Evolutionary conservation across 2,797 vertebrate species (phyloP), one percentile per base, ranked within the genome.

Genomic region (Tachyglossus aculeatus): DNA sequence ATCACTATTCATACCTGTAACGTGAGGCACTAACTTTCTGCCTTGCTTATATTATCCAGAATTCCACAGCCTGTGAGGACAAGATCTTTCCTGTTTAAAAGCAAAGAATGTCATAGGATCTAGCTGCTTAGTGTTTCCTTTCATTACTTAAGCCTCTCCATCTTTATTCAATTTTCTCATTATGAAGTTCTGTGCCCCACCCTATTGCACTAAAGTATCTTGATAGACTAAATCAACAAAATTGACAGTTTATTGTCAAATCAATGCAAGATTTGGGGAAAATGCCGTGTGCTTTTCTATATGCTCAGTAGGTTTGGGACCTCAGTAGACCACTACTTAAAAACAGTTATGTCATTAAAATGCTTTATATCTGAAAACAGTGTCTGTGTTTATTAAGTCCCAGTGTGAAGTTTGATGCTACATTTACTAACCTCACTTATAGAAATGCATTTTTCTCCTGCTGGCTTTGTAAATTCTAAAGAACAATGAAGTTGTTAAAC

Each of bases 391-490:
- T 16, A 63, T 10, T 4, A 70, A n/a, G 1, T 67, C 78, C 45
- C 18, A 16, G 73, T 69, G 33, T 76, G 56, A 34, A 47, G 37
- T 57, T 85, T 43, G 44, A 62, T 64, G 53, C 40, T 63, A 51
- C 71, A 80, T 44, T 53, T 83, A 76, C 80, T 87, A 80, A 83
- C 56, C 80, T 85, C 80, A 81, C 63, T 76, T 76, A 71, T 63
- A 76, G 71, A 79, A 74, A 69, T 27, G 33, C 78, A 58, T 34
- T 53, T 44, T 29, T 37, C 50, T 78, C 59, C 45, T 83, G 78
- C 82, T 48, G 66, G 71, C 80, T 44, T 1, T 78, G 82, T 82
- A 81, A 39, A 80, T 85, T 80, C 36, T 47, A 18, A 80, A 53
- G 62, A 69, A 66, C 82, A 76, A 67, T 71, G 80, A 66, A 39